Evolutionary conservation across 2,888 invertebrate species (phyloP).

Genomic region (Scotopteryx bipunctaria): DNA sequence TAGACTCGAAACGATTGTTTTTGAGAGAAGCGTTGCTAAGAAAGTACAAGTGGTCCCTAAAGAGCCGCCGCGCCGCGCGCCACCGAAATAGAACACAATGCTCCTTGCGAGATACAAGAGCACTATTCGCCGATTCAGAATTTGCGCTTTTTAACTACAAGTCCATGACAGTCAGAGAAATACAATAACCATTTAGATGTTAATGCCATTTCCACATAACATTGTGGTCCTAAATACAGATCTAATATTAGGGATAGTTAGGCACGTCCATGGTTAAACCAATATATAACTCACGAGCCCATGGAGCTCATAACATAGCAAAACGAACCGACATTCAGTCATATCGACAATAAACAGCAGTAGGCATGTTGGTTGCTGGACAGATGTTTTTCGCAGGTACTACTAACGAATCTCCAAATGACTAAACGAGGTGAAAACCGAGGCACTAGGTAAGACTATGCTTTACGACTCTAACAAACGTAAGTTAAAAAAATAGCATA

Average conservation of each 20-base stretch:
- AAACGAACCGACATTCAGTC: too few relatives aligned
- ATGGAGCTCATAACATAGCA: neutral
- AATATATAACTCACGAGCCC: slow-evolving; percentile 5
- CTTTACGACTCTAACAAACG: too few relatives aligned
- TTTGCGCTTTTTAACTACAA: neutral
- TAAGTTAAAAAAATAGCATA: too few relatives aligned
- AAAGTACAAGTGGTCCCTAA: slow-evolving; percentile 1
- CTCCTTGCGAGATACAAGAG: neutral
- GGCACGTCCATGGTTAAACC: slow-evolving; percentile 5
- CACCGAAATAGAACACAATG: slow-evolving; percentile 10
- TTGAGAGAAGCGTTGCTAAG: slow-evolving; percentile 1
- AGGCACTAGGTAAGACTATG: too few relatives aligned
- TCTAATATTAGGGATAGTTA: slow-evolving; percentile 2
- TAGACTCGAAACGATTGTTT: slow-evolving; percentile 6
- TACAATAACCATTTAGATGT: neutral
- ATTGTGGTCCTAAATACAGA: neutral
- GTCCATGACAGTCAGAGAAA: neutral
- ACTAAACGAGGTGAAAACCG: too few relatives aligned
- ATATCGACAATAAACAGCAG: too few relatives aligned
- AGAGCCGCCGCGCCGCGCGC: slow-evolving; percentile 1
- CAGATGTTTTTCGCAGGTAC: too few relatives aligned
- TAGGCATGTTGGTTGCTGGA: too few relatives aligned
- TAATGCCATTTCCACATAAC: neutral
- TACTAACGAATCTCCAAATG: too few relatives aligned
- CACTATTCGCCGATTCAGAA: neutral